phyloP scores from a whole-genome alignment of 2,113 vertebrate genomes.

The Lepus americanus region DNA sequence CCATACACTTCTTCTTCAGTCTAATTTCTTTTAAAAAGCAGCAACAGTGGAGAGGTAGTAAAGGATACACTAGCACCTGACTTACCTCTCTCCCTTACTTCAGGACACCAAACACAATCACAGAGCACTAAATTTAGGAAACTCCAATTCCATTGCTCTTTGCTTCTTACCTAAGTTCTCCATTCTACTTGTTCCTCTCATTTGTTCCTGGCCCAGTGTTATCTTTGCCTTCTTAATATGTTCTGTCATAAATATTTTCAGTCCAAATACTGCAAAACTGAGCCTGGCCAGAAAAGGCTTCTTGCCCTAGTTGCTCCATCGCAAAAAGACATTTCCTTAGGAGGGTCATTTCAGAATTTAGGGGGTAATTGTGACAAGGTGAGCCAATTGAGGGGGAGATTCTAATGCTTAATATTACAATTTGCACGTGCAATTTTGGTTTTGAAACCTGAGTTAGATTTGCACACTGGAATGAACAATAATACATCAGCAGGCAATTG shows the following conservation, averaged over 20 bases:
- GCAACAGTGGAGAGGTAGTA: constrained; percentile 48
- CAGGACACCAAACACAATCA: background rate
- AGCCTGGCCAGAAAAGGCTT: background rate
- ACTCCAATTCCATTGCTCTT: background rate
- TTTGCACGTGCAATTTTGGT: background rate
- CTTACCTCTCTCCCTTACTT: background rate
- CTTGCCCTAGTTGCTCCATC: background rate
- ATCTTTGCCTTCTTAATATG: background rate
- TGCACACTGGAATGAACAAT: background rate
- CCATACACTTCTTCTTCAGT: constrained; percentile 67
- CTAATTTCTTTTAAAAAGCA: constrained; percentile 65
- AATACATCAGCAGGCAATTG: background rate
- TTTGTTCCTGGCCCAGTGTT: background rate
- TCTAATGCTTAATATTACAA: background rate
- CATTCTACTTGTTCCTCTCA: background rate
- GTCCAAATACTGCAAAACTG: background rate
- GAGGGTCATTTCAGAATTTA: background rate
- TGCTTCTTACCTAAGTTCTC: background rate
- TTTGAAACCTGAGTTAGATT: background rate
- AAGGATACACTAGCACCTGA: background rate
- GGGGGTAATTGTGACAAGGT: background rate
- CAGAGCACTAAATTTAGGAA: background rate
- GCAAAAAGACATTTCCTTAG: background rate
- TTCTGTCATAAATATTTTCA: constrained; percentile 3
- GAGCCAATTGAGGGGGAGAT: background rate